Conservation (phyloP, 2,797 vertebrate genomes). For the Galago senegalensis region DNA sequence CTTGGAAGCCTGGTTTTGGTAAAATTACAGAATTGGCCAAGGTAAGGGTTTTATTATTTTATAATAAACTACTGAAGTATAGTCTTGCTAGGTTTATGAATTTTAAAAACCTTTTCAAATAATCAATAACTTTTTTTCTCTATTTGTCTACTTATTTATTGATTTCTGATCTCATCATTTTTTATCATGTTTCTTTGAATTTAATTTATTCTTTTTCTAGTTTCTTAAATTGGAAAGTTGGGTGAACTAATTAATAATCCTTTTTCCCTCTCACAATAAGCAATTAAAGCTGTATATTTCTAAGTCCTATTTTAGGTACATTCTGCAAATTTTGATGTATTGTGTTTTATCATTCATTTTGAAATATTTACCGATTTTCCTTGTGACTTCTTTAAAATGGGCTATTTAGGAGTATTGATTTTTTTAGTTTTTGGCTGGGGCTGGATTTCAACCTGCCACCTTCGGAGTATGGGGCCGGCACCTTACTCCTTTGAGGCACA, state of each 20-base stretch:
- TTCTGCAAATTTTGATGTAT: slow-evolving; percentile 25
- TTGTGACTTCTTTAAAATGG: slow-evolving; percentile 43
- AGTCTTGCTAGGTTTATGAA: slow-evolving; percentile 38
- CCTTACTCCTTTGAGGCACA: no score
- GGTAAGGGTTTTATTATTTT: slow-evolving; percentile 74
- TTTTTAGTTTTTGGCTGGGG: no score
- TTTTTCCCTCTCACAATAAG: not conserved
- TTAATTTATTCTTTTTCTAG: slow-evolving; percentile 24
- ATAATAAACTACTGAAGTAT: not conserved
- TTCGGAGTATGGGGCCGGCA: no score
- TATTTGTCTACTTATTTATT: slow-evolving; percentile 30
- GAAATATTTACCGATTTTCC: slow-evolving; percentile 20
- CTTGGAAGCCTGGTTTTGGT: slow-evolving; percentile 82
- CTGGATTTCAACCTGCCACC: no score
- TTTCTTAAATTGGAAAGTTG: slow-evolving; percentile 50
- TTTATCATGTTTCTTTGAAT: not conserved
- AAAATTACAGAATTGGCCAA: slow-evolving; percentile 80
- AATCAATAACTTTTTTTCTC: not conserved
- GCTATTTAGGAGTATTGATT: not conserved
- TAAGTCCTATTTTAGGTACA: not conserved
- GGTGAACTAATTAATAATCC: not conserved
- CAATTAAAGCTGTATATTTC: slow-evolving; percentile 25
- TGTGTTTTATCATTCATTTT: slow-evolving; percentile 53
- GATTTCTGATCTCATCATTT: not conserved
- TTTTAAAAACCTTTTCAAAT: not conserved